Conservation (phyloP, 1,140 invertebrate genomes). For the Drosophila bipectinata region DNA sequence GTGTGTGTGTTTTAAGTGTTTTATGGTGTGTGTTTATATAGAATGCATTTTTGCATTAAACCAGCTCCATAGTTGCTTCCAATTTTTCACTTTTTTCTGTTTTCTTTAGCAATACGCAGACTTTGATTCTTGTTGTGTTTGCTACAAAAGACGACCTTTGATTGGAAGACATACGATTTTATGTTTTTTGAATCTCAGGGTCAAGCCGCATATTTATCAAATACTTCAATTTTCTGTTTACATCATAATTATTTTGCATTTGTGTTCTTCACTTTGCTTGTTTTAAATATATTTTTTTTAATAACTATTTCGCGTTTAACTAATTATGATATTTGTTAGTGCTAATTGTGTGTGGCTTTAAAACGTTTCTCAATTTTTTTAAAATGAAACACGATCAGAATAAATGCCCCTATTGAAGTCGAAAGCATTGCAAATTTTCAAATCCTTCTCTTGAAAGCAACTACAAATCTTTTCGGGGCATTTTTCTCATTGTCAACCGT, state of each 20-base stretch:
- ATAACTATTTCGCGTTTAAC: conserved; percentile 72
- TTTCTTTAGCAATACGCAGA: conserved; percentile 78
- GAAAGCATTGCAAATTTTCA: neutral
- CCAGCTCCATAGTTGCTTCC: conserved; percentile 67
- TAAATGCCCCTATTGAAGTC: neutral
- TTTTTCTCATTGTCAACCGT: neutral
- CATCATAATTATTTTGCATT: conserved; percentile 54
- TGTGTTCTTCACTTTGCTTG: conserved; percentile 35
- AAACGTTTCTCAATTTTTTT: conserved; percentile 31
- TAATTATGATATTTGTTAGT: conserved; percentile 74
- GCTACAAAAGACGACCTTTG: conserved; percentile 84
- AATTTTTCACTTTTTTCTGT: conserved; percentile 34
- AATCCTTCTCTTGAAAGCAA: conserved; percentile 1
- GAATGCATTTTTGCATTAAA: conserved; percentile 40
- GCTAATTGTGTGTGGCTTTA: conserved; percentile 61
- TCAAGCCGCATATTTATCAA: conserved; percentile 79
- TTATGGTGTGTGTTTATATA: conserved; percentile 23
- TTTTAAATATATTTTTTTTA: conserved; percentile 64
- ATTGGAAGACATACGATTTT: conserved; percentile 84
- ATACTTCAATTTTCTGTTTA: conserved; percentile 50
- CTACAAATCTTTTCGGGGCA: conserved; percentile 7
- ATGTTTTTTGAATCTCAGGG: conserved; percentile 83
- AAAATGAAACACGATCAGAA: conserved; percentile 67
- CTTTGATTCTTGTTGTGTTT: conserved; percentile 80
- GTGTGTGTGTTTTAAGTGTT: conserved; percentile 14